Evolutionary conservation across 1,140 invertebrate species (phyloP).

Genomic region (Cotesia glomerata): DNA sequence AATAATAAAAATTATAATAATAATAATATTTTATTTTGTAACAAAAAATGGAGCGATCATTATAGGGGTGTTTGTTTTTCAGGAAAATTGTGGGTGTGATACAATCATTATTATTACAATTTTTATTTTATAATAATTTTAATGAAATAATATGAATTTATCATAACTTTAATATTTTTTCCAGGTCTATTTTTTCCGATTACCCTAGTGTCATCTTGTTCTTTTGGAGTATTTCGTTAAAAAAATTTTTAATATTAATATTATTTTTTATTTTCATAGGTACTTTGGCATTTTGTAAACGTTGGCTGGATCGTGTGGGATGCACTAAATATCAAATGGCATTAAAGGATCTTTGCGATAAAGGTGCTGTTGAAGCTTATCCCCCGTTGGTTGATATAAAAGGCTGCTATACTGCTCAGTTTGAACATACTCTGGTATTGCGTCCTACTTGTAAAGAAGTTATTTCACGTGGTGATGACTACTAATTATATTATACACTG

Average conservation of each 20-base stretch:
- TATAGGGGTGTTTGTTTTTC: no score
- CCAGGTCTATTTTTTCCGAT: no score
- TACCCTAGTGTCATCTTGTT: no score
- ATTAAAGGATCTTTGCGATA: conserved; percentile 97
- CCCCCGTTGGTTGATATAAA: conserved; percentile 97
- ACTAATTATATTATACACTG: conserved; percentile 64
- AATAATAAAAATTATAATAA: no score
- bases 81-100: no score
- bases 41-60: no score
- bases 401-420: conserved; percentile 98
- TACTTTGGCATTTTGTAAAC: conserved; percentile 97
- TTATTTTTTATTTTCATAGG: conserved; percentile 54
- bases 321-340: conserved; percentile 98
- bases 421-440: conserved; percentile 97
- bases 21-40: no score
- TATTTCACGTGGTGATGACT: conserved; percentile 94
- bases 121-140: no score
- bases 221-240: no score
- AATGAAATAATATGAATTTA: no score
- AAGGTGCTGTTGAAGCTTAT: conserved; percentile 94
- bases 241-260: conserved; percentile 20
- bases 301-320: conserved; percentile 96
- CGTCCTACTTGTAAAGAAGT: conserved; percentile 99
- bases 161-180: no score
- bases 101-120: no score